Base-by-base conservation (phyloP, 2,113 vertebrate species). In the Pseudorasbora parva region DNA sequence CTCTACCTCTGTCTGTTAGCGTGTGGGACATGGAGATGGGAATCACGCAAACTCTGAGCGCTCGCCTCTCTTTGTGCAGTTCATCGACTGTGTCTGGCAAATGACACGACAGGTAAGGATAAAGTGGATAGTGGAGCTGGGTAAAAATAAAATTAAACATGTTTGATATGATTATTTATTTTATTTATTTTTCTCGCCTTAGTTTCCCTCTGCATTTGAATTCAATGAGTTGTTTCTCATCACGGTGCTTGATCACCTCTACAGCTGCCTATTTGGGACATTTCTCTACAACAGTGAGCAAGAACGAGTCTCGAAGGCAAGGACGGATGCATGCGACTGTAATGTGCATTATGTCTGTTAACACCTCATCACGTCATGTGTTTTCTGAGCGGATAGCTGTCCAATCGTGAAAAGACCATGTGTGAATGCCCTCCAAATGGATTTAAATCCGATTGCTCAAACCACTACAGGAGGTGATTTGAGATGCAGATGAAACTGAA, bases 31-130 rank as follows among this genome's bases (percentile, higher is more conserved):
- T 6, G 97, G 98, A 1, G 95, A 96, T 14, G 95, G 97, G 81
- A 96, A 98, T 89, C 96, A 98, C 0, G 95, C 97, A 0, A 97
- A 97, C 88, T 96, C 97, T 0, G 97, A 99, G 88, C 95, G 98
- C 30, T 99, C 98, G 0, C 98, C 98, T 4, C 97, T 99, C 86
- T 99, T 99, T 76, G 93, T 98, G 76, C 97, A 99, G 93, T 99
- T 99, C 91, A 95, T 99, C 3, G 98, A 99, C 88, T 98, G 98
- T 77, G 98, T 99, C 43, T 99, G 98, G 98, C 98, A 99, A 89
- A 98, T 99, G 96, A 98, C 95, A 69, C 96, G 93, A 88, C 97
- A 99, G 97, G 98, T 98, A 88, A 77, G 74, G 54, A 41, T 57
- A 37, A 72, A 72, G 17, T 45, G 37, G 2, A 19, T 8, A 23